Base-by-base conservation (phyloP, 2,797 vertebrate genomes). In the Hyperoplus immaculatus region DNA sequence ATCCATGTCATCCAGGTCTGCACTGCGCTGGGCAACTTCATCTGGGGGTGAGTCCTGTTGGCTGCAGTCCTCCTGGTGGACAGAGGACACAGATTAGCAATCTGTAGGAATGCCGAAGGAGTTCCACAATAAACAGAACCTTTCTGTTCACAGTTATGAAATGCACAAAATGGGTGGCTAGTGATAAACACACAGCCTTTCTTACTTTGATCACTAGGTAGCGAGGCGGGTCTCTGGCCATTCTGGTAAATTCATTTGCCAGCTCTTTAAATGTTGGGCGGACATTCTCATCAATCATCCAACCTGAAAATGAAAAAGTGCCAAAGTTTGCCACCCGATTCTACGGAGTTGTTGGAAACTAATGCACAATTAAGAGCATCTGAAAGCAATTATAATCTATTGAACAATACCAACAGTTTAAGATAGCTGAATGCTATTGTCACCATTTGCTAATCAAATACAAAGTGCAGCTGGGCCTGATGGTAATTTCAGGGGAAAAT, bases 231-330 rank as follows among this genome's bases (percentile, higher is more conserved):
- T 99, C 98, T 43, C 97, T 95, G 49, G 98, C 98, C 98, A 99
- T 99, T 72, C 97, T 96, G 6, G 97, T 98, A 80, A 99, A 99
- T 86, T 98, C 97, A 86, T 93, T 98, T 4, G 97, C 97, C 77
- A 99, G 90, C 86, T 99, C 98, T 91, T 98, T 99, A 89, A 99
- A 99, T 42, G 97, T 99, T 38, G 97, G 98, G 15, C 97, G 97
- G 69, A 98, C 96, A 80, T 98, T 99, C 89, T 98, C 97, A 54
- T 99, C 97, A 70, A 98, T 98, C 98, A 99, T 99, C 98, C 98
- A 99, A 79, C 97, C 98, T 98, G 84, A 38, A 79, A 55, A 75
- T 51, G 0, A 54, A 78, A 41, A 66, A 64, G 4, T 54, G 12
- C 18, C 8, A 69, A 4, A 57, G 18, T 56, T 59, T 51, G 11